Conservation (phyloP, 2,888 invertebrate species). For the Auanema freiburgensis region DNA sequence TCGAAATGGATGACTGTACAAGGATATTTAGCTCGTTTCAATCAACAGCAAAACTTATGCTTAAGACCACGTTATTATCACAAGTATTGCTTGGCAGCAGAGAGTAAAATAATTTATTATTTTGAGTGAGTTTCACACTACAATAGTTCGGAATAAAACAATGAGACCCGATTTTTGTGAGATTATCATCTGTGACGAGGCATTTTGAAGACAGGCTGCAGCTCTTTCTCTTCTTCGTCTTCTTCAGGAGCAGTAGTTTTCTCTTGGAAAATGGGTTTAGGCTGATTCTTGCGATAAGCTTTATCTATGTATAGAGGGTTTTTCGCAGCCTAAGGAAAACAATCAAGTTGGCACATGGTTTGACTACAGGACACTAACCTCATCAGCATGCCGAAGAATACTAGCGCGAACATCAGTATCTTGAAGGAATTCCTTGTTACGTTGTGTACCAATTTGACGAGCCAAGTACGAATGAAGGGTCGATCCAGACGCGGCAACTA, state of each 20-base stretch:
- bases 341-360: background rate
- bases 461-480: constrained; percentile 95
- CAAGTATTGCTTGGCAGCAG: too few relatives aligned
- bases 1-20: too few relatives aligned
- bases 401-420: constrained; percentile 60
- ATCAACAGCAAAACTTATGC: too few relatives aligned
- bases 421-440: constrained; percentile 56
- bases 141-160: too few relatives aligned
- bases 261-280: constrained; percentile 60
- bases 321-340: constrained; percentile 45
- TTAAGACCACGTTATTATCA: too few relatives aligned
- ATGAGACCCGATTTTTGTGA: background rate
- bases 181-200: constrained; percentile 34
- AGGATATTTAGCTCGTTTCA: too few relatives aligned
- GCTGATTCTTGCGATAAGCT: constrained; percentile 60
- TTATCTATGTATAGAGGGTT: constrained; percentile 58
- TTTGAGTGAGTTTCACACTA: too few relatives aligned
- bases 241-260: constrained; percentile 43
- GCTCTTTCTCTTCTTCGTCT: constrained; percentile 48
- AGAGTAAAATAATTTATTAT: too few relatives aligned
- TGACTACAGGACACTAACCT: constrained; percentile 24
- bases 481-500: constrained; percentile 74
- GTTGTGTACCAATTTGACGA: constrained; percentile 80
- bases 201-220: constrained; percentile 52
- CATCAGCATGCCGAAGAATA: constrained; percentile 63